Conservation (phyloP, 2,888 invertebrate genomes). For the Parnassius apollo region DNA sequence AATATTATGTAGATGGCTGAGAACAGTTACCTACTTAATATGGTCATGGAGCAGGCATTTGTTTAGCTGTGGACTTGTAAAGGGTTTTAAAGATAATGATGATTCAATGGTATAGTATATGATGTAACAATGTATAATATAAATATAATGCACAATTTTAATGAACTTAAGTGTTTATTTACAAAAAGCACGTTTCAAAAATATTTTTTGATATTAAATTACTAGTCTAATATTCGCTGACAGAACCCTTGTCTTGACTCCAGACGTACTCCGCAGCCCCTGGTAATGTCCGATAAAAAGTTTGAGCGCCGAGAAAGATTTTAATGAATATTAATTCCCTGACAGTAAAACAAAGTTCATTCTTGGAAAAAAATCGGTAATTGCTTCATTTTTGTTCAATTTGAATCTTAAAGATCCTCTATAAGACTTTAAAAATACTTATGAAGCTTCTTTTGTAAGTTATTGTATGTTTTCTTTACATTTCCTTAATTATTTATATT, state of each 20-base stretch:
- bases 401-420: constrained; percentile 26
- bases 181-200: too few relatives aligned
- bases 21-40: too few relatives aligned
- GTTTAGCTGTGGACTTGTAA: too few relatives aligned
- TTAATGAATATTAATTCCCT: constrained; percentile 28
- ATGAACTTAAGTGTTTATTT: too few relatives aligned
- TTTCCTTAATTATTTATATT: too few relatives aligned
- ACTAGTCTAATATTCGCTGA: constrained; percentile 8
- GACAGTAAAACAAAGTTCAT: constrained; percentile 22
- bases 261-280: constrained; percentile 9
- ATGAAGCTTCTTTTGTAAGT: constrained; percentile 15
- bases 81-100: too few relatives aligned
- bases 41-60: too few relatives aligned
- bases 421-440: constrained; percentile 24
- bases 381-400: constrained; percentile 28
- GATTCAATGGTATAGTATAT: too few relatives aligned
- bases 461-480: neutral
- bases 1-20: too few relatives aligned
- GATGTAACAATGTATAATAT: too few relatives aligned
- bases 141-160: too few relatives aligned
- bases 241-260: neutral
- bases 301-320: constrained; percentile 20
- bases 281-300: constrained; percentile 24
- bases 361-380: constrained; percentile 25
- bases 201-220: neutral